Evolutionary conservation across 2,113 vertebrate genomes (phyloP).

Genomic region (Calidris pugnax): DNA sequence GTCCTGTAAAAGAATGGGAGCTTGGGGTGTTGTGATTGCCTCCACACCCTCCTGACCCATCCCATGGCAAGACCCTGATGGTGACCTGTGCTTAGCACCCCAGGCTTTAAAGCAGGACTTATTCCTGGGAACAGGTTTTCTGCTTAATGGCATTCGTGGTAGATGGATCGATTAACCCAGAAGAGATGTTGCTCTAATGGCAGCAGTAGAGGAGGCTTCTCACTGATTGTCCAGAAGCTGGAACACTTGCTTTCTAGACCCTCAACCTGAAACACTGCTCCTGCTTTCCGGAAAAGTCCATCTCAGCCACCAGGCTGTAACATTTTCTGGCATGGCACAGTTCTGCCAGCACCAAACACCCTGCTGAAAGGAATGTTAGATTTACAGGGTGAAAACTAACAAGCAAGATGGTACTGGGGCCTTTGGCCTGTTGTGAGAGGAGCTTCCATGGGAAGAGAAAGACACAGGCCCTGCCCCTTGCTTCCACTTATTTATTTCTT

Average conservation of each 20-base stretch:
- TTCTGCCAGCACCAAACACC: not conserved
- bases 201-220: not conserved
- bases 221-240: not conserved
- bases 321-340: not conserved
- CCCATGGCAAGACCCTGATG: not conserved
- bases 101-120: not conserved
- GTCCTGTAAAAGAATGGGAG: not conserved
- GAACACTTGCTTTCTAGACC: not conserved
- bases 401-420: not conserved
- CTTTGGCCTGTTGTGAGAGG: not conserved
- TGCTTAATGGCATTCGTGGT: not conserved
- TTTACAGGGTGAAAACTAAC: not conserved
- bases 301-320: not conserved
- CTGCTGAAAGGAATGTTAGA: not conserved
- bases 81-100: not conserved
- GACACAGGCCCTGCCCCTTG: not conserved
- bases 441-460: not conserved
- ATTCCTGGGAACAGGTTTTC: not conserved
- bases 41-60: not conserved
- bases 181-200: not conserved
- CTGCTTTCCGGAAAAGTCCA: not conserved
- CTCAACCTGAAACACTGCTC: not conserved
- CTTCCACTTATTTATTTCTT: not conserved
- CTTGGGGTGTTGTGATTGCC: not conserved
- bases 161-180: not conserved